Evolutionary conservation across 1,140 invertebrate species (phyloP), one percentile per base, ranked within the genome.

Genomic region (Onthophagus taurus): DNA sequence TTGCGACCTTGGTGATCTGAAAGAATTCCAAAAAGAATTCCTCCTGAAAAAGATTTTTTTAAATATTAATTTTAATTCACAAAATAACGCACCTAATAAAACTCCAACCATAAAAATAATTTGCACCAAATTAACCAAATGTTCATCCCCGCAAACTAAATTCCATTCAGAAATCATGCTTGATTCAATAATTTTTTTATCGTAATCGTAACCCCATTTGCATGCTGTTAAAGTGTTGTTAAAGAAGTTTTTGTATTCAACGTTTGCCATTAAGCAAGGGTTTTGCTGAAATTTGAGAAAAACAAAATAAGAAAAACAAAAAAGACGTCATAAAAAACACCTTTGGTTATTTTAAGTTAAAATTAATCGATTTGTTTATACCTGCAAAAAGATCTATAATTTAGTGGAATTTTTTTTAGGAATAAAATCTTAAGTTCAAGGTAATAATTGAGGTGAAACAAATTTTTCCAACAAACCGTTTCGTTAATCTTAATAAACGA

Each of bases 141-240:
- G 61, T 44, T 57, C 55, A 33, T 52, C 65, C 5, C 64, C 64
- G 54, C 72, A 74, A 48, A 74, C 70, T 3, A 75, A 57, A 52
- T 73, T 52, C 67, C 67, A 75, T 47, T 70, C 69, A 11, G 60
- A 68, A 2, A 67, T 69, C 2, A 74, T 71, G 9, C 65, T 72
- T 29, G 56, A 64, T 3, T 63, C 41, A 23, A 73, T 69, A 7
- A 63, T 50, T 16, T 55, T 64, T 24, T 52, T 60, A 36, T 74
- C 66, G 42, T 72, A 74, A 34, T 60, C 64, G 44, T 75, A 77
- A 9, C 59, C 59, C 50, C 51, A 49, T 33, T 20, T 33, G 39
- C 60, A 62, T 2, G 50, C 42, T 31, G 50, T 48, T 5, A 47
- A 13, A 9, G 4, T 12, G 16, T 41, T 41, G 13, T 9, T 12